phyloP scores from a whole-genome alignment of 2,113 vertebrate genomes.

The Lepus americanus region DNA sequence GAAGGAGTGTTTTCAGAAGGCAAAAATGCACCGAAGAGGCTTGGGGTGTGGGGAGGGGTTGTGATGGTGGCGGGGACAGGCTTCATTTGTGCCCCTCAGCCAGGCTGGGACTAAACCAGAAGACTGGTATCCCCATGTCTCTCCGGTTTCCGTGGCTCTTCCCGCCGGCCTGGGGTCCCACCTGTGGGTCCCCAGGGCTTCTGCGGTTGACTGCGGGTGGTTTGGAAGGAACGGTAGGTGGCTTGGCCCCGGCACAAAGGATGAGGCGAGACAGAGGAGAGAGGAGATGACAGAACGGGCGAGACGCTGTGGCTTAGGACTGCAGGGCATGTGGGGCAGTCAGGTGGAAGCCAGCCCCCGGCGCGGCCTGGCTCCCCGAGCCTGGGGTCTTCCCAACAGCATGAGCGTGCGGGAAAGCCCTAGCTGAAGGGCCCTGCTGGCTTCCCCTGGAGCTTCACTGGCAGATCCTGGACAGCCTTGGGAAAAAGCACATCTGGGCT shows the following conservation, averaged over 20 bases:
- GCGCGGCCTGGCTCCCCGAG: background rate
- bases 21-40: slow-evolving; percentile 59
- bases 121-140: background rate
- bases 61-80: too few species aligned
- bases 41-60: background rate
- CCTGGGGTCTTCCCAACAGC: background rate
- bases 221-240: slow-evolving; percentile 54
- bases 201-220: background rate
- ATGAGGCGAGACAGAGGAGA: background rate
- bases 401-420: background rate
- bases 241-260: slow-evolving; percentile 57
- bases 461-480: background rate
- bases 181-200: slow-evolving; percentile 50
- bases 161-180: background rate
- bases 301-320: background rate
- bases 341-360: background rate
- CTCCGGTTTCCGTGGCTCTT: background rate
- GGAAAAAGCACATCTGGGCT: background rate
- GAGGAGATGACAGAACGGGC: background rate
- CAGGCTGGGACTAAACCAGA: background rate
- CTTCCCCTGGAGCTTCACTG: background rate
- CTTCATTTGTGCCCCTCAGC: background rate
- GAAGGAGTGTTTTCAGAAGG: slow-evolving; percentile 67
- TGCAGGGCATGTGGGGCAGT: background rate
- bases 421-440: background rate